Evolutionary conservation across 2,888 invertebrate species (phyloP).

Genomic region (Agelastica alni): DNA sequence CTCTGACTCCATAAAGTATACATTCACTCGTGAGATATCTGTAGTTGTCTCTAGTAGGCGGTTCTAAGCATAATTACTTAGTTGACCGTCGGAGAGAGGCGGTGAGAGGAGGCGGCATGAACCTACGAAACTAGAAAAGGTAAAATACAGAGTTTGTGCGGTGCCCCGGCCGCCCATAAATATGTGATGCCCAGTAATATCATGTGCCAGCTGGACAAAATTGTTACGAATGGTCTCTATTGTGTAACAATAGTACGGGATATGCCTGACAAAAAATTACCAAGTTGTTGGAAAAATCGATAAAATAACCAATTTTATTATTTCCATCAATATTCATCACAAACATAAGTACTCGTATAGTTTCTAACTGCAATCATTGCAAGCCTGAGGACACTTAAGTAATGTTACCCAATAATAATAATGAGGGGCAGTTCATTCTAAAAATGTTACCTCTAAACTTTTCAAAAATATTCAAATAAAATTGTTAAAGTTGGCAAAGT

Average conservation of each 20-base stretch:
- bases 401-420: too few species aligned
- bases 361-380: too few species aligned
- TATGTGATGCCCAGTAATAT: conserved; percentile 59
- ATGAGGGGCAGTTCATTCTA: too few species aligned
- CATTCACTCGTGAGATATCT: conserved; percentile 14
- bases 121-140: conserved; percentile 37
- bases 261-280: neutral
- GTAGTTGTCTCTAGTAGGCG: conserved; percentile 38
- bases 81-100: conserved; percentile 42
- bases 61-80: conserved; percentile 51
- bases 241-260: conserved; percentile 39
- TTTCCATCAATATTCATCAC: too few species aligned
- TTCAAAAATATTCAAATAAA: too few species aligned
- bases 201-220: conserved; percentile 59
- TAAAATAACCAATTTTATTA: too few species aligned
- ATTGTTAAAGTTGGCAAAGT: too few species aligned
- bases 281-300: too few species aligned
- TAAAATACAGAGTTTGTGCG: conserved; percentile 35
- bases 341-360: too few species aligned
- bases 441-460: too few species aligned
- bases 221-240: conserved; percentile 58
- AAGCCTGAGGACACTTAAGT: too few species aligned
- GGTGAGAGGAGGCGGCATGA: conserved; percentile 14
- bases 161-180: conserved; percentile 55
- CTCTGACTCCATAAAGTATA: conserved; percentile 20